These are phyloP conservation scores for Hypothenemus hampei DNA, from an alignment of 1,140 invertebrate genomes.

Conservation along the genomic window DNA sequence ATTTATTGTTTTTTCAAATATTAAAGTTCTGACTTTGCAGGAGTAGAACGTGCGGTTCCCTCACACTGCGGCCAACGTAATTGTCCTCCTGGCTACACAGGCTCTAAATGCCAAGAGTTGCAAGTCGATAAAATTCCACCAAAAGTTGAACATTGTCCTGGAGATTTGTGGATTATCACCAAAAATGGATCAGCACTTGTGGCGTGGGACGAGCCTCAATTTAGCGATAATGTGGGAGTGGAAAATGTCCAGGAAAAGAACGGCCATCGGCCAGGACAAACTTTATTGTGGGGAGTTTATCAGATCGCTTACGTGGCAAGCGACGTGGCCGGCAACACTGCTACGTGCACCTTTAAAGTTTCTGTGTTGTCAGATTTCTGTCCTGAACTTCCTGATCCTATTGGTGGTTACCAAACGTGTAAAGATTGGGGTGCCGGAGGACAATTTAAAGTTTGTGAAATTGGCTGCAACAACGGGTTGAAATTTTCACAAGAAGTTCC, in stretches of 20 bases:
- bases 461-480: constrained; percentile 78
- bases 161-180: constrained; percentile 90
- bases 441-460: constrained; percentile 91
- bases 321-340: constrained; percentile 86
- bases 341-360: constrained; percentile 82
- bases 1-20: background rate
- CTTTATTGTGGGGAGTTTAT: constrained; percentile 87
- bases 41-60: constrained; percentile 85
- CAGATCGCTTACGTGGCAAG: constrained; percentile 90
- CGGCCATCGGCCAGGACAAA: constrained; percentile 85
- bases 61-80: constrained; percentile 84
- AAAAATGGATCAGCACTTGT: constrained; percentile 88
- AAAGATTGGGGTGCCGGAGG: constrained; percentile 94
- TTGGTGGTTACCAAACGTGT: constrained; percentile 85
- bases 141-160: constrained; percentile 82
- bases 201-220: constrained; percentile 90
- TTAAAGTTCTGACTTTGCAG: background rate
- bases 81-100: constrained; percentile 79
- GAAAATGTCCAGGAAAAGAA: constrained; percentile 76
- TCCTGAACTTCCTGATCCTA: constrained; percentile 76
- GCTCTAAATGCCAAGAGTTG: constrained; percentile 76
- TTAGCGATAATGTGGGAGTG: constrained; percentile 82
- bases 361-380: constrained; percentile 89
- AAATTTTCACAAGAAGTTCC: constrained; percentile 87
- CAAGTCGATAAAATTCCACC: constrained; percentile 70